Percentiles rank a stretch among this genome's conserved stretches.
phyloP scores from a whole-genome alignment of 2,113 vertebrate genomes.

The Phyllostomus hastatus region DNA sequence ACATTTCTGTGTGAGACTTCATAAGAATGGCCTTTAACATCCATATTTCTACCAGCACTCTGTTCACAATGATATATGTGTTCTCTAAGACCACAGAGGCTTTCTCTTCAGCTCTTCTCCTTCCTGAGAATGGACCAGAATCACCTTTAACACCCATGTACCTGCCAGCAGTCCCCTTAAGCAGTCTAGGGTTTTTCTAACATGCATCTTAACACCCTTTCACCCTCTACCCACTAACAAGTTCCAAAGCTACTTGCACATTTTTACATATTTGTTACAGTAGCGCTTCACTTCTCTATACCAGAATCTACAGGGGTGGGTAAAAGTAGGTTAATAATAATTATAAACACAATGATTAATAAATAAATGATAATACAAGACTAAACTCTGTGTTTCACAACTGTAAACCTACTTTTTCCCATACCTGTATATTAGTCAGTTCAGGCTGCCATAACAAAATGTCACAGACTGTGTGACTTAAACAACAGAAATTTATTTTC shows the following conservation, averaged over 20 bases:
- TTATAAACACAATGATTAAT: neutral
- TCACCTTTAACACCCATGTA: neutral
- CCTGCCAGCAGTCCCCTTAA: neutral
- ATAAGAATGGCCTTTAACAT: no score
- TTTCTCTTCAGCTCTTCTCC: neutral
- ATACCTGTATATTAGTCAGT: neutral
- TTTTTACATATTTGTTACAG: neutral
- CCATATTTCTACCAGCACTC: neutral
- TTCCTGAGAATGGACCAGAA: neutral
- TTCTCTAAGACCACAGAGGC: neutral
- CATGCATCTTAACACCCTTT: neutral
- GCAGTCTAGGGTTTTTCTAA: neutral
- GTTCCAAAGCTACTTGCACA: neutral
- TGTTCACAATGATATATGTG: neutral
- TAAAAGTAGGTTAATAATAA: neutral
- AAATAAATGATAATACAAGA: neutral
- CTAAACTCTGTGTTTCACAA: neutral
- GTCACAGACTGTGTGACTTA: neutral
- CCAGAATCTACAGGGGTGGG: neutral
- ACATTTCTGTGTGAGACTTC: neutral
- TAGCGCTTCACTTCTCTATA: neutral
- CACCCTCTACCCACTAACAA: neutral
- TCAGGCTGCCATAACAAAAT: neutral
- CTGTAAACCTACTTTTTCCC: neutral
- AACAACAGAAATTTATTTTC: neutral